Percentiles rank a stretch among this genome's conserved stretches.
These are phyloP conservation scores for Yasuhikotakia modesta DNA, from an alignment of 2,797 vertebrate species.

Conservation along the genomic window DNA sequence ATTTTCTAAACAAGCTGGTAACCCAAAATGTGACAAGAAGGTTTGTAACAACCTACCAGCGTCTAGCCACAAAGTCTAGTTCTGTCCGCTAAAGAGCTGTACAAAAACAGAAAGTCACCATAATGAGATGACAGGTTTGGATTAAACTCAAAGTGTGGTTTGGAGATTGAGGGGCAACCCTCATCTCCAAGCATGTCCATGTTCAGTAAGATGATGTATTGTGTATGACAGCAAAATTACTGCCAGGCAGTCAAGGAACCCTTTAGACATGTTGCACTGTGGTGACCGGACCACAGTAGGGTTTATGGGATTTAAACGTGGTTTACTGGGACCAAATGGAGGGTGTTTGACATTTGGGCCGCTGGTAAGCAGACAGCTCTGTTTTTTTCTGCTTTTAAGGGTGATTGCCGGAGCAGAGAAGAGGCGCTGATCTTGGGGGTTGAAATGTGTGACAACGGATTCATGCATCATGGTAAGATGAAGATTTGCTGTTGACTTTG, in stretches of 20 bases:
- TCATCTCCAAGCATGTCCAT: conserved; percentile 51
- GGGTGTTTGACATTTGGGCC: conserved; percentile 58
- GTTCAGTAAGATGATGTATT: conserved; percentile 55
- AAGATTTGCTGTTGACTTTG: no score
- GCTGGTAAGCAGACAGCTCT: conserved; percentile 60
- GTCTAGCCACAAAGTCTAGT: conserved; percentile 40
- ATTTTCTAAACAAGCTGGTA: conserved; percentile 54
- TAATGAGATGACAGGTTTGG: conserved; percentile 61
- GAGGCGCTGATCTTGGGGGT: conserved; percentile 94
- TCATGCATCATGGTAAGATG: conserved; percentile 95
- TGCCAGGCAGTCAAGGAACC: conserved; percentile 50
- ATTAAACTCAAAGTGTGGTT: conserved; percentile 65
- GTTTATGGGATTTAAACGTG: conserved; percentile 58
- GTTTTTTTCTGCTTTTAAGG: conserved; percentile 72
- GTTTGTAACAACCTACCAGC: conserved; percentile 54
- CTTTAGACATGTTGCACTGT: conserved; percentile 55
- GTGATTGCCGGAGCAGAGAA: conserved; percentile 93
- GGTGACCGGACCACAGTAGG: conserved; percentile 59
- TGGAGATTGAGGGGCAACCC: conserved; percentile 61
- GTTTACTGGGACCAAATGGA: conserved; percentile 43
- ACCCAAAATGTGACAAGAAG: conserved; percentile 53
- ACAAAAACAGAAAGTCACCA: conserved; percentile 54
- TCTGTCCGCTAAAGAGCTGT: conserved; percentile 20
- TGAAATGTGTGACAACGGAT: conserved; percentile 96
- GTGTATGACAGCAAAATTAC: conserved; percentile 54